Base-by-base conservation (phyloP, 2,113 vertebrate species). In the Mohoua ochrocephala region DNA sequence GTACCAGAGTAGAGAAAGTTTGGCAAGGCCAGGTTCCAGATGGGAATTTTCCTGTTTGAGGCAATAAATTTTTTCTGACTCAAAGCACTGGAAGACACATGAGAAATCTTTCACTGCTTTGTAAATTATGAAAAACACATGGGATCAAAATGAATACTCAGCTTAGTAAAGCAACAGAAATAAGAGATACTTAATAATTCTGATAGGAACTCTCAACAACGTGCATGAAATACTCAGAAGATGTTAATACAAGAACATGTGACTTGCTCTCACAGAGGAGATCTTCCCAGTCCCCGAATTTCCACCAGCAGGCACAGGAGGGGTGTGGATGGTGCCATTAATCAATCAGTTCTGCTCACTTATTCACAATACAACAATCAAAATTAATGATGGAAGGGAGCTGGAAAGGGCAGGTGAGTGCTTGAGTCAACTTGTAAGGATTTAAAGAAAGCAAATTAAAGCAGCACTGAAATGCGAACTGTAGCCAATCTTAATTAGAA, bases 401-500 rank as follows among this genome's bases (percentile, higher is more conserved):
- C 50, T 85, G 64, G 67, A 93, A 95, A 95, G 79, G 93, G 79
- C 78, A 95, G 81, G 73, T 77, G 71, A 95, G 49, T 28, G 60
- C 77, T 75, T 49, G 59, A 95, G 92, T 92, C 91, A 95, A 87
- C 93, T 84, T 91, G 86, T 65, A 89, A 94, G 86, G 88, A 79
- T 69, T 93, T 93, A 57, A 94, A 91, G 86, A 92, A 96, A 91
- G 61, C 86, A 92, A 95, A 92, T 87, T 86, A 84, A 93, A 96
- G 65, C 8, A 10, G 70, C 73, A 76, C 64, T 57, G 53, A 89
- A 94, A 88, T 24, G 49, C 15, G 37, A 96, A 91, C 60, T 75
- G 76, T 42, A 84, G 83, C 86, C 87, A 75, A 95, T 84, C 96
- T 93, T 96, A 96, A 94, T 95, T 95, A 96, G 80, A 95, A 94